A percentile compares a stretch with the other conserved stretches of the same genome.
Conservation (phyloP, 2,797 vertebrate genomes). For the Acanthornis magna region DNA sequence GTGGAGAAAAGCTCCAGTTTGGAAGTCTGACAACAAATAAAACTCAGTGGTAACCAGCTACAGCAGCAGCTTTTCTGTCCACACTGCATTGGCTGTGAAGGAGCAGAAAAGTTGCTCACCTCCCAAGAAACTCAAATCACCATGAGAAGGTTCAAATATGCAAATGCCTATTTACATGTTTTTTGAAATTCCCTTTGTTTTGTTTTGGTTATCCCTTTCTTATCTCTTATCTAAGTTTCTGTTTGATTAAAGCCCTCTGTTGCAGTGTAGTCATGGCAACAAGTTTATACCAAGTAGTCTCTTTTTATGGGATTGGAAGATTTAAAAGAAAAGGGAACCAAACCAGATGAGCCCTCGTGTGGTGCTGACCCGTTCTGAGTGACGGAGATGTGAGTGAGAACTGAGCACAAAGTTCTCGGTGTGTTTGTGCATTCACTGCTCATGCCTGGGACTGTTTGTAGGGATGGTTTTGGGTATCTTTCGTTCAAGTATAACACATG, state of each 20-base stretch:
- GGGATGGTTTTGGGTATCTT: background rate
- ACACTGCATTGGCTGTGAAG: background rate
- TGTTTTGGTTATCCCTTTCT: background rate
- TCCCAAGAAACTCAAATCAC: background rate
- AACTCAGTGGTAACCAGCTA: background rate
- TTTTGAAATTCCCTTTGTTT: background rate
- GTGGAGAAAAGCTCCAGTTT: background rate
- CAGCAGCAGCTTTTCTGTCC: background rate
- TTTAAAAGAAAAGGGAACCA: background rate
- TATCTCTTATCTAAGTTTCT: constrained; percentile 15
- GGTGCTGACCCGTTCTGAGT: background rate
- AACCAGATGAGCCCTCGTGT: background rate
- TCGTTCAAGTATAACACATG: fast-evolving
- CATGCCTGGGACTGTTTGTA: background rate
- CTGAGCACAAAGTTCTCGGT: background rate
- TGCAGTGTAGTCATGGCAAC: constrained; percentile 1
- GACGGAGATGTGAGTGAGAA: background rate
- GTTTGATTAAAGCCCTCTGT: constrained; percentile 36
- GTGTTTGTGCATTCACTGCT: background rate
- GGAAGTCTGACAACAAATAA: background rate
- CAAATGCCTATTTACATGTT: background rate
- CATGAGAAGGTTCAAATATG: background rate
- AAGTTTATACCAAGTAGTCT: background rate
- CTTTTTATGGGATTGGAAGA: background rate
- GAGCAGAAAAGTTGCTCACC: background rate